Evolutionary conservation across 1,140 invertebrate genomes (phyloP).

Genomic region (Helicoverpa zea): DNA sequence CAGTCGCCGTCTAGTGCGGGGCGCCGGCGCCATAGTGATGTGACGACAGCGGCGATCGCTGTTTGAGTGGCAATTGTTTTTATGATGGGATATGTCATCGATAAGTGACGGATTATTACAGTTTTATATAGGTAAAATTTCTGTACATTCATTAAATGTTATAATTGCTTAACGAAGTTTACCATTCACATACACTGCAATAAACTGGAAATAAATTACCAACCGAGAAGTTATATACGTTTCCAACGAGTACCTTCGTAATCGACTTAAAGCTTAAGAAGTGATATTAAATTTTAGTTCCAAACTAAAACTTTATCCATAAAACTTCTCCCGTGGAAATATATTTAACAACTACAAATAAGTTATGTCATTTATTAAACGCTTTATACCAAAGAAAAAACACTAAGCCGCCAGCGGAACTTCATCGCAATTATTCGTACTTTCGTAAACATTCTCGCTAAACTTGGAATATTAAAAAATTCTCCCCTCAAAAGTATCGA

Average conservation of each 20-base stretch:
- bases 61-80: background rate
- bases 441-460: conserved; percentile 31
- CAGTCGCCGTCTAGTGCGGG: background rate
- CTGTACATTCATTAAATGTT: no score
- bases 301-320: conserved; percentile 25
- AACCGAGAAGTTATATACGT: background rate
- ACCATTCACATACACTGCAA: background rate
- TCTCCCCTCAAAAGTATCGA: conserved; percentile 47
- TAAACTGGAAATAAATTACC: conserved; percentile 9
- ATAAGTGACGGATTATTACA: no score
- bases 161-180: no score
- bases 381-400: conserved; percentile 16
- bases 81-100: background rate
- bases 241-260: conserved; percentile 19
- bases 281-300: conserved; percentile 36
- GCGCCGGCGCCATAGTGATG: background rate
- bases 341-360: conserved; percentile 36
- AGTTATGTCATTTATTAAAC: conserved; percentile 25
- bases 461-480: conserved; percentile 45
- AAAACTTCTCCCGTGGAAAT: conserved; percentile 7
- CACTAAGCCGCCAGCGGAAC: background rate
- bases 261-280: conserved; percentile 26
- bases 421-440: conserved; percentile 32
- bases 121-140: no score
- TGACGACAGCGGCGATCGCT: background rate